phyloP scores from a whole-genome alignment of 2,888 invertebrate genomes.

The Subacronicta megacephala region DNA sequence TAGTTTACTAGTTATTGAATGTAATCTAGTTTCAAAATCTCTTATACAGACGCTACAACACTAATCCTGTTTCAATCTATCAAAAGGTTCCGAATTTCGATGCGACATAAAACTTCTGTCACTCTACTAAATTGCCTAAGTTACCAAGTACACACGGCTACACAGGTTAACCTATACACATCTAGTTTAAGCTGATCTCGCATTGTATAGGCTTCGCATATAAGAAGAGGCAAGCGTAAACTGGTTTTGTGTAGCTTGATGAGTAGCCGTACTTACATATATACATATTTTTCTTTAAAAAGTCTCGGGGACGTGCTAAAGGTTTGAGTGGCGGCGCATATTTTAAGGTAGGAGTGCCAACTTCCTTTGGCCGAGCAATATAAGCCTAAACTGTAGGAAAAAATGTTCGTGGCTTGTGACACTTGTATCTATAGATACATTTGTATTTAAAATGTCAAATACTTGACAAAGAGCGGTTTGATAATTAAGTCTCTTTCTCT shows the following conservation, averaged over 20 bases:
- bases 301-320: slow-evolving; percentile 16
- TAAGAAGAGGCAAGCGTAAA: too few species aligned
- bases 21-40: slow-evolving; percentile 9
- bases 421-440: too few species aligned
- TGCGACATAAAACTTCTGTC: slow-evolving; percentile 43
- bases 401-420: too few species aligned
- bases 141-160: slow-evolving; percentile 27
- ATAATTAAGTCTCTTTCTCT: too few species aligned
- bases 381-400: background rate
- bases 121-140: slow-evolving; percentile 45
- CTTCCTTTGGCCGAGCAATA: slow-evolving; percentile 5
- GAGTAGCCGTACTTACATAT: too few species aligned
- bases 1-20: background rate
- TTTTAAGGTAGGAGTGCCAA: slow-evolving; percentile 26
- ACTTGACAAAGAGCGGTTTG: too few species aligned
- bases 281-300: slow-evolving; percentile 19
- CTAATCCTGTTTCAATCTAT: slow-evolving; percentile 48
- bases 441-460: too few species aligned
- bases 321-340: slow-evolving; percentile 34
- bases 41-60: slow-evolving; percentile 15
- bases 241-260: too few species aligned
- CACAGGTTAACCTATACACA: too few species aligned
- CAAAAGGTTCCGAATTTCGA: slow-evolving; percentile 21
- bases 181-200: too few species aligned
- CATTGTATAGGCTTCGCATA: too few species aligned